These are phyloP conservation scores for Dufourea novaeangliae DNA, from an alignment of 1,140 invertebrate species.

Conservation along the genomic window DNA sequence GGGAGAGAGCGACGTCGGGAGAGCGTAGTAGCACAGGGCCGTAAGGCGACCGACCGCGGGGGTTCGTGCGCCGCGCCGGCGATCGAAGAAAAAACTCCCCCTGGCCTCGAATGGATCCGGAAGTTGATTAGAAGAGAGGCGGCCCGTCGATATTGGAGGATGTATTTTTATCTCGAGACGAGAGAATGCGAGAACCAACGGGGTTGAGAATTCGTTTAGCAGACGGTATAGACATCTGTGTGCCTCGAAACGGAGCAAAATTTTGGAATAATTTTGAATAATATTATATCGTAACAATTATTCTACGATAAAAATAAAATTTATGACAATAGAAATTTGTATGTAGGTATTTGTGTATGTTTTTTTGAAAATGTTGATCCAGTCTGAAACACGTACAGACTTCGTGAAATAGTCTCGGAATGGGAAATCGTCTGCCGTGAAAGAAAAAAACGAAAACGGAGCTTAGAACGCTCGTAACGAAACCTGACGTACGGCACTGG, in stretches of 20 bases:
- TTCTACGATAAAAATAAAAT: not conserved
- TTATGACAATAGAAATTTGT: not conserved
- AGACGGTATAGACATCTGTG: too few species aligned
- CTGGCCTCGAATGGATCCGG: constrained; percentile 21
- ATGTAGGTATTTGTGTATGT: not conserved
- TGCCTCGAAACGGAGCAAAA: too few species aligned
- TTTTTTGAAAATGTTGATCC: not conserved
- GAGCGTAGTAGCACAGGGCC: constrained; percentile 32
- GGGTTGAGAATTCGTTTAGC: constrained; percentile 19
- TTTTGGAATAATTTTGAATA: too few species aligned
- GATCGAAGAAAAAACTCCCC: constrained; percentile 48
- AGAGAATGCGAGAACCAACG: constrained; percentile 18
- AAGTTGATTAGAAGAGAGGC: constrained; percentile 46
- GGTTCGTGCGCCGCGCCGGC: constrained; percentile 6
- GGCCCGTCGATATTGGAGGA: constrained; percentile 35
- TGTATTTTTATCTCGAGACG: constrained; percentile 24
- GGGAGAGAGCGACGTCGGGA: too few species aligned
- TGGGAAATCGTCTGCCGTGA: constrained; percentile 15
- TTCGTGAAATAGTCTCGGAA: not conserved
- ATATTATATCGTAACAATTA: too few species aligned
- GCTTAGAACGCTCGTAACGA: constrained; percentile 35
- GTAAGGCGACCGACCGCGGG: too few species aligned
- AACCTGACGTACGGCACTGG: constrained; percentile 50
- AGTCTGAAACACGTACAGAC: too few species aligned
- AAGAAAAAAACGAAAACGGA: too few species aligned